Percentiles rank a stretch among this genome's conserved stretches.
Evolutionary conservation across 92 coral and sea anemone species (phyloP).

Genomic region (Parazoanthus darwini): DNA sequence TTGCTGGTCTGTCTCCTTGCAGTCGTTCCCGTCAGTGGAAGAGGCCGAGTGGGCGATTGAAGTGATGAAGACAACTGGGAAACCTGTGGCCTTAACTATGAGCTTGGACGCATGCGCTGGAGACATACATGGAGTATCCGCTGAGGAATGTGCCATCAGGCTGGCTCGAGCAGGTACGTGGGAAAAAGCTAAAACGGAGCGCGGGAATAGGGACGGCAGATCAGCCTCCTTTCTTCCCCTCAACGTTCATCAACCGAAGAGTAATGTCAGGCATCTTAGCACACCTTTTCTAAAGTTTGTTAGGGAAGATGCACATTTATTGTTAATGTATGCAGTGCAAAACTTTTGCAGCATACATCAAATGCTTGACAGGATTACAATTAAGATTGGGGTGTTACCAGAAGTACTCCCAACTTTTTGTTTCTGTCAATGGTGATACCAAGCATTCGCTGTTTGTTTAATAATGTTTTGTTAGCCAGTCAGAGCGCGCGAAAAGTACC

Average conservation of each 20-base stretch:
- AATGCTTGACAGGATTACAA: too few species aligned
- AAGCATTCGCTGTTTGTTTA: too few species aligned
- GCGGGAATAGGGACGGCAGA: too few species aligned
- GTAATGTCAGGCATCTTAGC: too few species aligned
- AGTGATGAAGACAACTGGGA: slow-evolving; percentile 20
- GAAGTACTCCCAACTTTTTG: too few species aligned
- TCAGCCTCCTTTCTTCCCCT: not conserved
- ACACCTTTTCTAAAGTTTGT: too few species aligned
- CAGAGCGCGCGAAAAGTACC: not conserved
- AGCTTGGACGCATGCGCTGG: not conserved
- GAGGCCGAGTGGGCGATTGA: slow-evolving; percentile 33
- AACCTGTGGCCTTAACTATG: slow-evolving; percentile 27
- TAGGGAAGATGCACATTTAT: too few species aligned
- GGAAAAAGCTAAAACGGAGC: not conserved
- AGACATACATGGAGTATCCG: not conserved
- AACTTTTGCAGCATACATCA: too few species aligned
- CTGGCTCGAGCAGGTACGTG: slow-evolving; percentile 16
- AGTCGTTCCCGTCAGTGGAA: slow-evolving; percentile 13
- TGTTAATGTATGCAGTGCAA: too few species aligned
- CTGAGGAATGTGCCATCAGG: slow-evolving; percentile 21
- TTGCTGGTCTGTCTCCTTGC: not conserved
- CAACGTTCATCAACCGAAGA: not conserved
- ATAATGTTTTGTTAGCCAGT: not conserved
- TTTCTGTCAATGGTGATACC: too few species aligned
- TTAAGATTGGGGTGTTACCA: too few species aligned